Evolutionary conservation across 2,888 invertebrate species (phyloP).

Genomic region (Drosophila barbarae): DNA sequence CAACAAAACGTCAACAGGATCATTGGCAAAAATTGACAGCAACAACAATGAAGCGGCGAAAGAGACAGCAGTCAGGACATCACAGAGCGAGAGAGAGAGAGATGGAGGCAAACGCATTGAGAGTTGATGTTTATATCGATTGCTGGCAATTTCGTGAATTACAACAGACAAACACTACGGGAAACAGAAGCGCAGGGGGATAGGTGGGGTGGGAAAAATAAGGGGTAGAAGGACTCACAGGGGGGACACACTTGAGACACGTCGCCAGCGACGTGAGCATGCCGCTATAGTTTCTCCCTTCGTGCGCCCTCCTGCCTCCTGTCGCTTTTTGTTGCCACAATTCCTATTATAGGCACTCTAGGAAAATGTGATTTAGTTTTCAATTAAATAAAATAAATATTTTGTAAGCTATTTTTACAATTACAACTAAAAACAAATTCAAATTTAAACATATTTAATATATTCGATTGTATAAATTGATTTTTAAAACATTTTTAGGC

Average conservation of each 20-base stretch:
- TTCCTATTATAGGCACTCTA: constrained; percentile 1
- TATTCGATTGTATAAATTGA: no score
- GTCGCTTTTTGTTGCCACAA: constrained; percentile 14
- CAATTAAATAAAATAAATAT: neutral
- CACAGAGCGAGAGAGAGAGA: neutral
- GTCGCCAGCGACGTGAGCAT: constrained; percentile 60
- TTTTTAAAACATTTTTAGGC: neutral
- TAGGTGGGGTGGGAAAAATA: neutral
- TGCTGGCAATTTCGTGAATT: constrained; percentile 71
- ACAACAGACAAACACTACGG: constrained; percentile 50
- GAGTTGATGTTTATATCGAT: constrained; percentile 73
- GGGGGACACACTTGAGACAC: constrained; percentile 56
- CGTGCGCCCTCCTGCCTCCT: neutral
- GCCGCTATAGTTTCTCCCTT: constrained; percentile 35
- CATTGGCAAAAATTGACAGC: constrained; percentile 55
- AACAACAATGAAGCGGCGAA: constrained; percentile 32
- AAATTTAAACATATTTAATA: no score
- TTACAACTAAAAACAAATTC: no score
- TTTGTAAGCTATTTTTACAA: no score
- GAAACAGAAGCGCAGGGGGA: neutral
- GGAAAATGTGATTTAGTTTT: neutral
- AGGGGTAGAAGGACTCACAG: constrained; percentile 4
- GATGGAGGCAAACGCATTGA: constrained; percentile 45
- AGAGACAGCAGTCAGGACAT: constrained; percentile 1
- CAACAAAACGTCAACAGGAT: constrained; percentile 67